Evolutionary conservation across 2,797 vertebrate species (phyloP).

Genomic region (Catostomus latipinnis): DNA sequence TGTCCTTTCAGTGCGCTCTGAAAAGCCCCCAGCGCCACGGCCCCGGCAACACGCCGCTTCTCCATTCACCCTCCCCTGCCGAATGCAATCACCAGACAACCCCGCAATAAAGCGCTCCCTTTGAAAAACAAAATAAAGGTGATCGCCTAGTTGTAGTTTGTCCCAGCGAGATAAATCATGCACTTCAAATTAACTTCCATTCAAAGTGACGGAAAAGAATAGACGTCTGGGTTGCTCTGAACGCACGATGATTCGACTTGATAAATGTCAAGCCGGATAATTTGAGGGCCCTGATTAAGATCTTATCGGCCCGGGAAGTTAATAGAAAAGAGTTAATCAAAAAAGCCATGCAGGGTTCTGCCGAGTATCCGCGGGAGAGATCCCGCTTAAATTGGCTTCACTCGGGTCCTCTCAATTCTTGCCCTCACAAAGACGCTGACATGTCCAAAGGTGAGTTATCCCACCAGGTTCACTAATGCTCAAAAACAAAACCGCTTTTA

Average conservation of each 20-base stretch:
- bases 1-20: constrained; percentile 81
- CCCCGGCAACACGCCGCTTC: constrained; percentile 80
- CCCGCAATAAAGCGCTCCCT: constrained; percentile 84
- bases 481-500: too few relatives aligned
- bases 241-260: constrained; percentile 79
- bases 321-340: constrained; percentile 83
- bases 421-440: constrained; percentile 49
- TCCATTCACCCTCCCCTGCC: constrained; percentile 83
- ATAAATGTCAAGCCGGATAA: constrained; percentile 87
- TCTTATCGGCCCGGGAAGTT: constrained; percentile 89
- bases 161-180: constrained; percentile 87
- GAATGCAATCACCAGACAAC: constrained; percentile 89
- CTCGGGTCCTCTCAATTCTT: constrained; percentile 64
- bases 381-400: constrained; percentile 55
- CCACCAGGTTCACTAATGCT: constrained; percentile 44
- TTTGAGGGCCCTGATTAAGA: constrained; percentile 89
- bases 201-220: constrained; percentile 83
- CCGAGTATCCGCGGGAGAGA: constrained; percentile 36
- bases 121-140: constrained; percentile 82
- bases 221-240: constrained; percentile 72
- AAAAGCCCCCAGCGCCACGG: constrained; percentile 75
- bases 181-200: constrained; percentile 90
- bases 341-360: constrained; percentile 73
- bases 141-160: constrained; percentile 82
- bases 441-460: constrained; percentile 45